phyloP scores from a whole-genome alignment of 2,113 vertebrate genomes.

The Taurulus bubalis region DNA sequence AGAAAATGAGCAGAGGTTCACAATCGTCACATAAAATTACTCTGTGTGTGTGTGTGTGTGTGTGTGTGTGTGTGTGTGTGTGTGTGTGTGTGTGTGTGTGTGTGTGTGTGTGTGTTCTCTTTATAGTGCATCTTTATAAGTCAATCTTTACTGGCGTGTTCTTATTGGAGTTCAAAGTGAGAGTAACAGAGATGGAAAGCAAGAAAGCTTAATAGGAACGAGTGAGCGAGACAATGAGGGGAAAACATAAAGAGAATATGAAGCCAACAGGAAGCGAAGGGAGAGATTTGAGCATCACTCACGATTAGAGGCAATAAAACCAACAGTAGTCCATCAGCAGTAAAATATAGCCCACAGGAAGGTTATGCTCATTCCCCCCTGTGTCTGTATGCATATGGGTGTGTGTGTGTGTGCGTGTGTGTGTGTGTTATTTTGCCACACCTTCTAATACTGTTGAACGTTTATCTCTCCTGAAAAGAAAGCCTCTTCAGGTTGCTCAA shows the following conservation, averaged over 20 bases:
- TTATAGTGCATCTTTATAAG: slow-evolving; percentile 17
- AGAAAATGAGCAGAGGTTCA: slow-evolving; percentile 41
- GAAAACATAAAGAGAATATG: slow-evolving; percentile 40
- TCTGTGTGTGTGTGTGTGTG: neutral
- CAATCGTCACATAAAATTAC: slow-evolving; percentile 48
- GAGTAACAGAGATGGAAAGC: slow-evolving; percentile 31
- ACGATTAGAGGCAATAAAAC: slow-evolving; percentile 76
- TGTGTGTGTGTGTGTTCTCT: slow-evolving; percentile 10
- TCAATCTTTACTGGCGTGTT: slow-evolving; percentile 17
- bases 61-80: slow-evolving; percentile 11
- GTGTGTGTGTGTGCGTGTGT: neutral
- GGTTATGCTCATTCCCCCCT: slow-evolving; percentile 52
- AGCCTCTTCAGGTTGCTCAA: slow-evolving; percentile 26
- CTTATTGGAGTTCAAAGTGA: slow-evolving; percentile 39
- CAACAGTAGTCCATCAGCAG: slow-evolving; percentile 62
- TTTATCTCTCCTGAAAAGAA: slow-evolving; percentile 23
- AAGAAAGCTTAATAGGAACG: neutral
- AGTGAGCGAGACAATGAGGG: neutral
- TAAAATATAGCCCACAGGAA: slow-evolving; percentile 67
- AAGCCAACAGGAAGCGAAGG: slow-evolving; percentile 32
- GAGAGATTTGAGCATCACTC: slow-evolving; percentile 64
- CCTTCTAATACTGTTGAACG: slow-evolving; percentile 1
- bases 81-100: neutral
- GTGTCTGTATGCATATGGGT: slow-evolving; percentile 1
- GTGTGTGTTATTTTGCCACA: neutral